These are phyloP conservation scores for Lepidonotus clava DNA, from an alignment of 2,888 invertebrate genomes.

Conservation along the genomic window DNA sequence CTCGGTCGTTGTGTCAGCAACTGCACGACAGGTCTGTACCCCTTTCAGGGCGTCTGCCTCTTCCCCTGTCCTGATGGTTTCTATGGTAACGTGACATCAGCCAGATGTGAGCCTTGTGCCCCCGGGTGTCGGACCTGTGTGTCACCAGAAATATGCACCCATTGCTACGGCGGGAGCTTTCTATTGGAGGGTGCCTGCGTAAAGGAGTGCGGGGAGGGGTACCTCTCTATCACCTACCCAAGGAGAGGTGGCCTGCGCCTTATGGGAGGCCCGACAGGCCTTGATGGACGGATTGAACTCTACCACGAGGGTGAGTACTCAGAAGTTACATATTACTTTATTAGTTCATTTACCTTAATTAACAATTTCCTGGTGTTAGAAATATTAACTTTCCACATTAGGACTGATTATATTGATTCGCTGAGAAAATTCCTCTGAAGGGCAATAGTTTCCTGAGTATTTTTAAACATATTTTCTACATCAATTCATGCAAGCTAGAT, in stretches of 20 bases:
- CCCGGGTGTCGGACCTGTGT: conserved; percentile 51
- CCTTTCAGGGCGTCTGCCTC: conserved; percentile 1
- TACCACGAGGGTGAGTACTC: conserved; percentile 55
- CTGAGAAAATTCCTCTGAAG: too few species aligned
- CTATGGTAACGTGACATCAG: conserved; percentile 38
- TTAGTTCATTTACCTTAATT: neutral
- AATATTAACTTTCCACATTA: too few species aligned
- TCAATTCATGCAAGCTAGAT: too few species aligned
- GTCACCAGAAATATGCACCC: conserved; percentile 7
- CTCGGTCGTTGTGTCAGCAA: neutral
- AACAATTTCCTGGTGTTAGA: neutral
- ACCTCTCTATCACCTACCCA: conserved; percentile 36
- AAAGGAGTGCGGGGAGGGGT: conserved; percentile 52
- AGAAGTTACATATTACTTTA: too few species aligned
- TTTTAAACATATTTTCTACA: too few species aligned
- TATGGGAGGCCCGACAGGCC: conserved; percentile 25
- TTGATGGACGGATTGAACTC: conserved; percentile 56
- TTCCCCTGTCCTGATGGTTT: conserved; percentile 51
- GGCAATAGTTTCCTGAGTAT: too few species aligned
- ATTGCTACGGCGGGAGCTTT: conserved; percentile 51
- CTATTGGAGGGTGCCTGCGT: conserved; percentile 52
- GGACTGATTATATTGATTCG: too few species aligned
- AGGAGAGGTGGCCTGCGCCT: conserved; percentile 30
- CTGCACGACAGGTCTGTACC: conserved; percentile 37
- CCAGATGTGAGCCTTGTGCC: conserved; percentile 49